Evolutionary conservation across 2,888 invertebrate species (phyloP).

Genomic region (Philereme transversata): DNA sequence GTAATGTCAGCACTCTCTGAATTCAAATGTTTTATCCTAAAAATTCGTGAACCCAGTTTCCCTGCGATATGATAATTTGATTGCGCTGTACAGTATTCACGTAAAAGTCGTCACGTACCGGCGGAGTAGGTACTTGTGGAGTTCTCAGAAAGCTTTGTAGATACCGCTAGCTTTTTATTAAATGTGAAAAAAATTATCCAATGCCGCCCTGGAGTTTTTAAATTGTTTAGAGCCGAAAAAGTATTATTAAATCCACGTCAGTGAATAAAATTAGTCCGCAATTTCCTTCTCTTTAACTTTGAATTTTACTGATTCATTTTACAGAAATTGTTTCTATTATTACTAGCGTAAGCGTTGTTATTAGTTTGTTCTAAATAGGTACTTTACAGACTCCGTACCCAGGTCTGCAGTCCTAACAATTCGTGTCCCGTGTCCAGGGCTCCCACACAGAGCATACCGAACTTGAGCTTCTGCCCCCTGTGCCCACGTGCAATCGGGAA

Average conservation of each 20-base stretch:
- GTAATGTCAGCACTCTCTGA: not conserved
- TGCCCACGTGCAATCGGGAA: too few species aligned
- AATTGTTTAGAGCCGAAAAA: constrained; percentile 32
- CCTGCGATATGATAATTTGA: constrained; percentile 23
- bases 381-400: too few species aligned
- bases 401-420: too few species aligned
- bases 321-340: constrained; percentile 7
- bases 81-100: constrained; percentile 19
- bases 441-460: too few species aligned
- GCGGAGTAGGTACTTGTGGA: not conserved
- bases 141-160: too few species aligned
- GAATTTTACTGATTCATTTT: constrained; percentile 16
- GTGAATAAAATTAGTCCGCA: constrained; percentile 30
- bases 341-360: not conserved
- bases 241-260: constrained; percentile 33
- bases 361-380: too few species aligned
- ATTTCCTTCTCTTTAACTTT: constrained; percentile 13
- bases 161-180: constrained; percentile 5
- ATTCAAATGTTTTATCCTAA: constrained; percentile 12
- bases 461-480: too few species aligned
- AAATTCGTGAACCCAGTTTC: constrained; percentile 16
- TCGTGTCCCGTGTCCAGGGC: too few species aligned
- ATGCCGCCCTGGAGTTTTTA: constrained; percentile 28
- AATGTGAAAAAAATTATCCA: constrained; percentile 23
- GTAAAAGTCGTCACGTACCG: constrained; percentile 20